A percentile compares a stretch with the other conserved stretches of the same genome.
Conservation (phyloP, 2,888 invertebrate genomes). For the Helobdella robusta region DNA sequence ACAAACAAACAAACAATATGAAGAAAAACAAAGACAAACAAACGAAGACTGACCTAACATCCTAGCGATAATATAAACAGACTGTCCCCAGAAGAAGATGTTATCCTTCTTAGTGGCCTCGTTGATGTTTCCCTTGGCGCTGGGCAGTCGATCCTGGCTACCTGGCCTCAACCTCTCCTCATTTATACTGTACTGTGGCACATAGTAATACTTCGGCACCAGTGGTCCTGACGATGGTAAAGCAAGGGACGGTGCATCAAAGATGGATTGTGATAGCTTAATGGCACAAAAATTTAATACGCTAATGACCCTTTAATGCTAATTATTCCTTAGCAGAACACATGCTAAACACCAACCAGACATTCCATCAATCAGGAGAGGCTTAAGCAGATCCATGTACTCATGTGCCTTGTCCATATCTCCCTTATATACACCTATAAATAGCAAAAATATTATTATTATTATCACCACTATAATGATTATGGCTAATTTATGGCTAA, state of each 20-base stretch:
- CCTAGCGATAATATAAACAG: constrained; percentile 85
- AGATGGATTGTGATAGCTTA: too few relatives aligned
- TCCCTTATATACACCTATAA: constrained; percentile 52
- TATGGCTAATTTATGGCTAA: constrained; percentile 5
- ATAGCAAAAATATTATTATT: background rate
- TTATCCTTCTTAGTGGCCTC: constrained; percentile 43
- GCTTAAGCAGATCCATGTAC: constrained; percentile 74
- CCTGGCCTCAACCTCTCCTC: constrained; percentile 64
- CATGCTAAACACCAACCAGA: constrained; percentile 9
- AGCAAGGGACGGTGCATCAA: constrained; percentile 25
- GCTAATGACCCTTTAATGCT: too few relatives aligned
- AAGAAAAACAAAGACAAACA: constrained; percentile 1
- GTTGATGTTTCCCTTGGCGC: constrained; percentile 49
- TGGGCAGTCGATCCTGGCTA: constrained; percentile 59
- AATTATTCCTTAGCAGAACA: too few relatives aligned
- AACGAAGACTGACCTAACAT: constrained; percentile 56
- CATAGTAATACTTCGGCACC: constrained; percentile 86
- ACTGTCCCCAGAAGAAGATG: constrained; percentile 87
- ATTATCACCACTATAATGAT: background rate
- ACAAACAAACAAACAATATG: background rate
- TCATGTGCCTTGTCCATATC: constrained; percentile 81
- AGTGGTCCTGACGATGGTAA: constrained; percentile 62
- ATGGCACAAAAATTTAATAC: too few relatives aligned
- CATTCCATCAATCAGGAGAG: constrained; percentile 56
- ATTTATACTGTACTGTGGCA: constrained; percentile 65